phyloP scores from a whole-genome alignment of 2,888 invertebrate genomes.

The Pseudanteris insignis region DNA sequence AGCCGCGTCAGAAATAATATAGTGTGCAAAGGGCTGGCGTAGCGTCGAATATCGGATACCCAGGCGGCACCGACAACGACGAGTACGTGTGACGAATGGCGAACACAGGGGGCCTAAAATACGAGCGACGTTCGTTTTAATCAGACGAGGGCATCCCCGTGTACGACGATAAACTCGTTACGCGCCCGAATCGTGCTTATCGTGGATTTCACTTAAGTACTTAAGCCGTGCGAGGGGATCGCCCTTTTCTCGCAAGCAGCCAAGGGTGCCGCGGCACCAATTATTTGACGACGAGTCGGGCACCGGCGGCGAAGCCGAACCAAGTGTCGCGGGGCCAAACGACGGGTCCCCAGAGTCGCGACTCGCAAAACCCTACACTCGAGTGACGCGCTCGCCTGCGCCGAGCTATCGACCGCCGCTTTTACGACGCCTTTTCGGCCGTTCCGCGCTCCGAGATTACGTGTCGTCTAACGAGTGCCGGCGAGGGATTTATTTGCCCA shows the following conservation, averaged over 20 bases:
- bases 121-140: conserved; percentile 38
- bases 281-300: conserved; percentile 52
- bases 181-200: conserved; percentile 62
- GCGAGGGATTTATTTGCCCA: conserved; percentile 33
- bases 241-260: conserved; percentile 18
- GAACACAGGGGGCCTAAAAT: conserved; percentile 11
- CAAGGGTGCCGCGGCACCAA: conserved; percentile 45
- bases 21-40: no score
- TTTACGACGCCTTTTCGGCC: conserved; percentile 30
- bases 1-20: no score
- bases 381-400: conserved; percentile 48
- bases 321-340: no score
- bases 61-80: conserved; percentile 10
- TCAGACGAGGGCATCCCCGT: conserved; percentile 31
- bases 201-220: conserved; percentile 59
- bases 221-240: no score
- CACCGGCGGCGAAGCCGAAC: no score
- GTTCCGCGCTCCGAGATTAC: conserved; percentile 25
- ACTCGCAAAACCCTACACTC: no score
- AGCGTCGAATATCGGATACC: no score
- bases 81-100: conserved; percentile 31
- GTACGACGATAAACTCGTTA: conserved; percentile 61
- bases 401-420: conserved; percentile 43
- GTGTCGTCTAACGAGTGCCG: conserved; percentile 33
- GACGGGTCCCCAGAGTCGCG: no score